These are phyloP conservation scores for Schrankia costaestrigalis DNA, from an alignment of 2,888 invertebrate species.

Conservation along the genomic window DNA sequence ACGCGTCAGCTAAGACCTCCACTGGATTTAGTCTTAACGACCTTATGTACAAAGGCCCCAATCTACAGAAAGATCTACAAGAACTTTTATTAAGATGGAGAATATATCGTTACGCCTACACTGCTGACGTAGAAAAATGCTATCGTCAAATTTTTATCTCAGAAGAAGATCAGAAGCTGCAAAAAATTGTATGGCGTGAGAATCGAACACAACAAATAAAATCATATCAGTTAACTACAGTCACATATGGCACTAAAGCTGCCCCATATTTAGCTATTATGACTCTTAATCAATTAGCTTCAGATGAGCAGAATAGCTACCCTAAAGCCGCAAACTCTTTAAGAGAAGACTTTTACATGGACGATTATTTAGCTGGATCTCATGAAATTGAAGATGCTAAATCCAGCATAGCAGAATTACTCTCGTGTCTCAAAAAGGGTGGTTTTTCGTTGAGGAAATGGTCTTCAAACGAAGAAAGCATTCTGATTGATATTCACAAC, in stretches of 20 bases:
- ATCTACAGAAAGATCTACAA: conserved; percentile 16
- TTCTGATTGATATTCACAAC: neutral
- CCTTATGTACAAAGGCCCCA: conserved; percentile 20
- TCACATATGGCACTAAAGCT: conserved; percentile 5
- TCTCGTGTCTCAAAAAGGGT: neutral
- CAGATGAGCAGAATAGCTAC: conserved; percentile 1
- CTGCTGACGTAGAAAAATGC: conserved; percentile 27
- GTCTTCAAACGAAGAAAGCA: neutral
- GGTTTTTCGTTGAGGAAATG: neutral
- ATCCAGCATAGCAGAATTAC: neutral
- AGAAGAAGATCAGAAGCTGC: conserved; percentile 15
- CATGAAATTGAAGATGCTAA: neutral
- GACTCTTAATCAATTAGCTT: conserved; percentile 16
- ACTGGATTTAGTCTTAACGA: conserved; percentile 23
- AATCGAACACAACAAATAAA: conserved; percentile 1
- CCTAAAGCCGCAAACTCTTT: neutral
- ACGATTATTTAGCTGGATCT: neutral
- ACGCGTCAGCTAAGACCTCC: conserved; percentile 21
- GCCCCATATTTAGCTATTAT: conserved; percentile 28
- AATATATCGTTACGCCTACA: conserved; percentile 18
- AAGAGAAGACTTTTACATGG: neutral
- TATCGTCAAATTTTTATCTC: conserved; percentile 17
- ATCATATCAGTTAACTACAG: conserved; percentile 11
- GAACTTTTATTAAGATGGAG: conserved; percentile 19
- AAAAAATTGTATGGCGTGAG: conserved; percentile 25